Base-by-base conservation (phyloP, 2,797 vertebrate genomes). In the Tympanoctomys barrerae region DNA sequence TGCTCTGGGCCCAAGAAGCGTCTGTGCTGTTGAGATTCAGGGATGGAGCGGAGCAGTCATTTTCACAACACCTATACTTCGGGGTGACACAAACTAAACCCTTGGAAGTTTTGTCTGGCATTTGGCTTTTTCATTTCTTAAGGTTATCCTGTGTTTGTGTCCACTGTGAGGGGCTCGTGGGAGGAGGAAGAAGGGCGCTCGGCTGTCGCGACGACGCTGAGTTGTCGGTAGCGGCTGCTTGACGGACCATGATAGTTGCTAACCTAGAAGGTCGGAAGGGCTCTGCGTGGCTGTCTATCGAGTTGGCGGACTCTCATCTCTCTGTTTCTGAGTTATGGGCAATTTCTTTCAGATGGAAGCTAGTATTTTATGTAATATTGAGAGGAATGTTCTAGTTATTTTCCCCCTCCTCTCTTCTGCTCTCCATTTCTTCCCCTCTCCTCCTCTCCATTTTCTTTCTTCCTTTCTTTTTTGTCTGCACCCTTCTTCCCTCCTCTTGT, bases 331-430 rank as follows among this genome's bases (percentile, higher is more conserved):
- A 85, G 66, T 28, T 54, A 61, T 6, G 33, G 31, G 12, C 21
- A 42, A 7, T 96, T 92, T 78, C 80, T 97, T 95, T 89, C 81
- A 82, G 73, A 77, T n/a, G 22, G 89, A 79, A 92, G 62, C 26
- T 85, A 75, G 33, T 89, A 89, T 39, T 94, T 64, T 19, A 42
- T 19, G 61, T 54, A 86, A 33, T 59, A 8, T 83, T 39, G 28
- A 68, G 33, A 24, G 46, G 7, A 39, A 39, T 59, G 52, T 81
- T 77, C 68, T 57, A 87, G 1, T 94, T 26, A 62, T 24, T 97
- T 87, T 33, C 6, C 49, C 75, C 90, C 8, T 31, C 7, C 68
- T 3, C 16, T 54, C 22, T 21, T 12, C 18, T 70, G 22, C 36
- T 46, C 10, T 28, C 42, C 24, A 21, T 21, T 59, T 22, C 21